Conservation (phyloP, 2,113 vertebrate species). For the Channa argus region DNA sequence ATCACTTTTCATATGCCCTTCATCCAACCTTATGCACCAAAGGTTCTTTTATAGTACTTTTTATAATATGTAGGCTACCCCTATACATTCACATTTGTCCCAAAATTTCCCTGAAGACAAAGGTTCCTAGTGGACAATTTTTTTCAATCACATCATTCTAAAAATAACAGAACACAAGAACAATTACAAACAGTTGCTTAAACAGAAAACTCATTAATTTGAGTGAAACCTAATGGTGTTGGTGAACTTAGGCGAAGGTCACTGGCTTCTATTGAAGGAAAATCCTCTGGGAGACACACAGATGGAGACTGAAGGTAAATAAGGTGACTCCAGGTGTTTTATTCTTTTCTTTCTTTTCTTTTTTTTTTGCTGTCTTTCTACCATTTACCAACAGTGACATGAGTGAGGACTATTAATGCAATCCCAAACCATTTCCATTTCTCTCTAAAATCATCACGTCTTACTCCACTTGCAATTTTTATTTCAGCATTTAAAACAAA, state of each 20-base stretch:
- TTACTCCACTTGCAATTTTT: background rate
- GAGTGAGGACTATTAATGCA: slow-evolving; percentile 20
- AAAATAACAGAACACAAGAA: slow-evolving; percentile 24
- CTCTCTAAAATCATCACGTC: background rate
- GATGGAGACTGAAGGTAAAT: slow-evolving; percentile 54
- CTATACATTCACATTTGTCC: slow-evolving; percentile 55
- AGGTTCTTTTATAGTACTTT: slow-evolving; percentile 27
- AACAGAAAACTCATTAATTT: background rate
- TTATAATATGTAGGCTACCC: slow-evolving; percentile 23
- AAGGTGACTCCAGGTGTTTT: slow-evolving; percentile 11
- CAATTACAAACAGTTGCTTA: slow-evolving; percentile 25
- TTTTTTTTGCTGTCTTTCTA: background rate
- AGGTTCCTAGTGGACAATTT: slow-evolving; percentile 31
- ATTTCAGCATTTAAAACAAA: slow-evolving; percentile 1
- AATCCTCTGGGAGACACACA: slow-evolving; percentile 80
- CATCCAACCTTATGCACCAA: slow-evolving; percentile 35
- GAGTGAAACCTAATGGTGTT: background rate
- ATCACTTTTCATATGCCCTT: slow-evolving; percentile 35
- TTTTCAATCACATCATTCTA: slow-evolving; percentile 16
- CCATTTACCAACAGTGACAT: slow-evolving; percentile 19
- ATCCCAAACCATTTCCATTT: slow-evolving; percentile 11
- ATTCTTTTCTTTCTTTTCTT: background rate
- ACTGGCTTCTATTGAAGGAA: slow-evolving; percentile 68
- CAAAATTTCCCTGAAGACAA: slow-evolving; percentile 36
- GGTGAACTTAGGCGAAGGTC: slow-evolving; percentile 61